Conservation (phyloP, 1,140 invertebrate species). For the Drosophila pectinifera region DNA sequence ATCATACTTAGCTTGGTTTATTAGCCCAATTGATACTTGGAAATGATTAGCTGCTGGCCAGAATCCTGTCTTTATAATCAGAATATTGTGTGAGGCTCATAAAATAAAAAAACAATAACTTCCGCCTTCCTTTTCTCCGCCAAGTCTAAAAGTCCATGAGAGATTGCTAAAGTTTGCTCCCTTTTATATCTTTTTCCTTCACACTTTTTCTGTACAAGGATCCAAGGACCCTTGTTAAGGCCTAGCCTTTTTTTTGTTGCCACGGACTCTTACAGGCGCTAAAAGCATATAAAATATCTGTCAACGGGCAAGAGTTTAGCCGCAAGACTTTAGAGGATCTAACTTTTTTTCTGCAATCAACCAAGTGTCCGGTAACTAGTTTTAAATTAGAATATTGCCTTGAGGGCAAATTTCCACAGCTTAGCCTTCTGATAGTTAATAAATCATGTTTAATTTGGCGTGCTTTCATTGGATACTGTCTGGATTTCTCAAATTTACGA, state of each 20-base stretch:
- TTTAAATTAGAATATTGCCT: conserved; percentile 12
- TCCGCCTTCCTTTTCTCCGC: background rate
- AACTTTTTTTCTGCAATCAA: background rate
- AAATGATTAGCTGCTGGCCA: too few species aligned
- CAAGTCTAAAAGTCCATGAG: conserved; percentile 1
- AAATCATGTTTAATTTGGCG: background rate
- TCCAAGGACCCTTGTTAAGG: background rate
- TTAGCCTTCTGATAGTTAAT: background rate
- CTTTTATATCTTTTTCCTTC: background rate
- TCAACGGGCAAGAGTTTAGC: background rate
- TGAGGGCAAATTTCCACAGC: background rate
- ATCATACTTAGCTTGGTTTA: background rate
- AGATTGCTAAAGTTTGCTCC: conserved; percentile 24
- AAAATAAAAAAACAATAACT: conserved; percentile 13
- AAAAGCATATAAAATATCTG: conserved; percentile 17
- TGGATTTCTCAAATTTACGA: background rate
- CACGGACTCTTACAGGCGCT: background rate
- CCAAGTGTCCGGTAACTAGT: background rate
- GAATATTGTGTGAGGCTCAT: conserved; percentile 3
- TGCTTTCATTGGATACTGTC: background rate
- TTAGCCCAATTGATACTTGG: too few species aligned
- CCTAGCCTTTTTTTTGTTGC: conserved; percentile 1
- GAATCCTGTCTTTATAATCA: too few species aligned
- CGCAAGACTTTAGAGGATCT: background rate
- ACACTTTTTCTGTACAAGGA: background rate